Percentiles rank a stretch among this genome's conserved stretches.
phyloP scores from a whole-genome alignment of 23 tunicate species.

The Trididemnum clinides region DNA sequence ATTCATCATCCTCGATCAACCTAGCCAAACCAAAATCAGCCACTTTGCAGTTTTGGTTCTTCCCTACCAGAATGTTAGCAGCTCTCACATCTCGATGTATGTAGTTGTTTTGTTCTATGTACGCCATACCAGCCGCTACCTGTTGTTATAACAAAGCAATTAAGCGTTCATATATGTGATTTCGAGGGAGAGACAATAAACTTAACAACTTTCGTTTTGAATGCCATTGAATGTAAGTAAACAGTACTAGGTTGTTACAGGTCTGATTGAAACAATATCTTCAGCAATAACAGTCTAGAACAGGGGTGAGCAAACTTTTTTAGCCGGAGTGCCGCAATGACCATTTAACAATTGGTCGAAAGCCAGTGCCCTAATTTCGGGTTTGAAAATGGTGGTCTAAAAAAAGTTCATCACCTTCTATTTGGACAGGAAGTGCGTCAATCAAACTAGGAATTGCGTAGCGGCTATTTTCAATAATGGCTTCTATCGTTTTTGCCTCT shows the following conservation, averaged over 20 bases:
- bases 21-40: slow-evolving; percentile 87
- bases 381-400: too few relatives aligned
- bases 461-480: too few relatives aligned
- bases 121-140: slow-evolving; percentile 85
- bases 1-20: slow-evolving; percentile 69
- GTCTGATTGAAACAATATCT: too few relatives aligned
- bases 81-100: slow-evolving; percentile 84
- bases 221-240: too few relatives aligned
- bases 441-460: too few relatives aligned
- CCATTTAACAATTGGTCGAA: neutral
- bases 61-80: slow-evolving; percentile 77
- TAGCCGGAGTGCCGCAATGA: neutral
- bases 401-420: too few relatives aligned
- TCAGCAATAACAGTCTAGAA: neutral
- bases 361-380: too few relatives aligned
- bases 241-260: too few relatives aligned
- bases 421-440: too few relatives aligned
- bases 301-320: neutral
- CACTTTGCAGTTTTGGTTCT: slow-evolving; percentile 66
- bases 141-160: neutral
- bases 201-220: too few relatives aligned
- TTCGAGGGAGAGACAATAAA: too few relatives aligned
- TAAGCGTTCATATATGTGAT: neutral
- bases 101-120: slow-evolving; percentile 82
- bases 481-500: too few relatives aligned